phyloP scores from a whole-genome alignment of 2,113 vertebrate genomes.

The Daboia siamensis region DNA sequence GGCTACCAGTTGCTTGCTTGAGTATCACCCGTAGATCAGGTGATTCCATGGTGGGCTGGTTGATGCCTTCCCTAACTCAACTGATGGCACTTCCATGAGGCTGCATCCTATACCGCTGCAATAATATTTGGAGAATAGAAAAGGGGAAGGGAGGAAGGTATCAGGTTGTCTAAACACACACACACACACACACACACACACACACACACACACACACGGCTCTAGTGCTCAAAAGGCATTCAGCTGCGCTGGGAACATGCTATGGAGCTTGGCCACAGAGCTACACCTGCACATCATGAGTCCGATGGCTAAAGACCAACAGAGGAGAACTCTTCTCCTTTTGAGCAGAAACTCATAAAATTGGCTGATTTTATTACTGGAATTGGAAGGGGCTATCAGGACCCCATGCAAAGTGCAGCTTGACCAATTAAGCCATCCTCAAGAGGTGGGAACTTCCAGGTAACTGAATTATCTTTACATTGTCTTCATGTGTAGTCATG shows the following conservation, averaged over 20 bases:
- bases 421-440: background rate
- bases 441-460: background rate
- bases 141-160: background rate
- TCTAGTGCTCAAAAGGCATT: background rate
- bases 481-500: background rate
- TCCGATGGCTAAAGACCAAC: background rate
- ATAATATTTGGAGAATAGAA: background rate
- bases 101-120: background rate
- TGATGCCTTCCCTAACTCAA: background rate
- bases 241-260: background rate
- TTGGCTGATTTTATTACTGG: background rate
- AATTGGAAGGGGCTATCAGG: background rate
- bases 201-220: background rate
- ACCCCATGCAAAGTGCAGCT: background rate
- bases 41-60: background rate
- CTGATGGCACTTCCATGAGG: background rate
- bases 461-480: background rate
- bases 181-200: background rate
- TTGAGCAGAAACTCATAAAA: background rate
- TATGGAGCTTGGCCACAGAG: background rate
- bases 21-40: background rate
- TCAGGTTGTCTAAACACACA: background rate
- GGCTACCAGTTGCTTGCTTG: background rate
- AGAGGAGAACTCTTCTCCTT: background rate
- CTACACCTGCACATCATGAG: background rate